Evolutionary conservation across 2,797 vertebrate species (phyloP).

Genomic region (Poeciliopsis turneri): DNA sequence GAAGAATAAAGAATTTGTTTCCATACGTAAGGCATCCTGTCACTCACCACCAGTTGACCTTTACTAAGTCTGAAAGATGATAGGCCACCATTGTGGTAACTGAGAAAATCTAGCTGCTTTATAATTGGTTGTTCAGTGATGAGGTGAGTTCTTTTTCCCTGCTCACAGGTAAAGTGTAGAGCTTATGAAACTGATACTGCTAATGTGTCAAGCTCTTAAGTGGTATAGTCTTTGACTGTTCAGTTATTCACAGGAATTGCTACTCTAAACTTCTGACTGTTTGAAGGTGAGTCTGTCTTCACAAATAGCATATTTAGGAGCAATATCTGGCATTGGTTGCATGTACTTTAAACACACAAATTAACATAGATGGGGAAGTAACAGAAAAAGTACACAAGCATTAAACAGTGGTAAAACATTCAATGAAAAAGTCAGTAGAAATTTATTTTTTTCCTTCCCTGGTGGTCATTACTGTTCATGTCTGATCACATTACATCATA

Average conservation of each 20-base stretch:
- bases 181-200: slow-evolving; percentile 67
- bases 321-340: neutral
- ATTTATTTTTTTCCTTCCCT: neutral
- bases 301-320: neutral
- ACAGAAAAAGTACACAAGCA: neutral
- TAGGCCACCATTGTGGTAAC: slow-evolving; percentile 60
- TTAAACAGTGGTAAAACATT: neutral
- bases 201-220: slow-evolving; percentile 61
- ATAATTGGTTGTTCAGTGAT: slow-evolving; percentile 65
- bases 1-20: slow-evolving; percentile 60
- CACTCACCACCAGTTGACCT: slow-evolving; percentile 69
- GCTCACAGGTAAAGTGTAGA: slow-evolving; percentile 60
- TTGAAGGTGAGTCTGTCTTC: neutral
- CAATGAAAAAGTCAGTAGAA: neutral
- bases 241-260: slow-evolving; percentile 23
- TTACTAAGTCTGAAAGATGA: slow-evolving; percentile 70
- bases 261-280: slow-evolving; percentile 16
- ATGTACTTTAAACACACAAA: neutral
- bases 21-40: slow-evolving; percentile 53
- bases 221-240: slow-evolving; percentile 54
- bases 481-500: neutral
- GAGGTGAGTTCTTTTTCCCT: slow-evolving; percentile 31
- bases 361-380: neutral
- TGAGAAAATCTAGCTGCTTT: slow-evolving; percentile 61
- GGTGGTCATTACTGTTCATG: neutral